Base-by-base conservation (phyloP, 2,888 invertebrate genomes). In the Latrodectus hesperus region DNA sequence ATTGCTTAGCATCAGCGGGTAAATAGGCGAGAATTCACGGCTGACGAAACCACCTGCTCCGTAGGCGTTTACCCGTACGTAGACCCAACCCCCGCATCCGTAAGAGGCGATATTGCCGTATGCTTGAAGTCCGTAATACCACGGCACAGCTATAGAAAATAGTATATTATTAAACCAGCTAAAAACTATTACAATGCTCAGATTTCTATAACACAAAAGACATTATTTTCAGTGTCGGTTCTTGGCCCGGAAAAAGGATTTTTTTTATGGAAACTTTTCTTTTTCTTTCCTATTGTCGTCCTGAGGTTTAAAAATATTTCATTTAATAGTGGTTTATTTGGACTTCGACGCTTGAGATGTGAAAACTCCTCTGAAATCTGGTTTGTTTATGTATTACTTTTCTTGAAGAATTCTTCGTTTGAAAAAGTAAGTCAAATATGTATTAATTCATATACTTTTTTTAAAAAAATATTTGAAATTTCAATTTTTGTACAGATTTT, bases 161-260 rank as follows among this genome's bases (percentile, higher is more conserved):
- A 67, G 73, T 70, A 75, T 81, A 65, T 82, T 70, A 82, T 82
- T 82, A 82, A 52, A 67, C 68, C 67, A 67, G 52, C 72, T 72
- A 52, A 81, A 74, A 81, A 67, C 73, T 80, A 53, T 81, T 67
- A 75, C 75, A 75, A 67, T 38, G n/a, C 60, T 53, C 9, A 68
- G 51, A 70, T 49, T 38, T 17, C 26, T 64, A 79, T 17, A 16
- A 38, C 51, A 70, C 26, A 60, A 68, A 71, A 55, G 53, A 55
- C 49, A 17, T 76, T 73, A 49, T 73, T 51, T 80, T 80, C 65
- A 65, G 64, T 73, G 17, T 51, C 65, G 26, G 52, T 77, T 52
- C 53, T 49, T 53, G 51, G 67, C 51, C 14, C 16, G 16, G 26
- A 26, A 67, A 51, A 51, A 51, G 22, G 17, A 52, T 26, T 26